Conservation (phyloP, 2,113 vertebrate genomes). For the Platichthys flesus region DNA sequence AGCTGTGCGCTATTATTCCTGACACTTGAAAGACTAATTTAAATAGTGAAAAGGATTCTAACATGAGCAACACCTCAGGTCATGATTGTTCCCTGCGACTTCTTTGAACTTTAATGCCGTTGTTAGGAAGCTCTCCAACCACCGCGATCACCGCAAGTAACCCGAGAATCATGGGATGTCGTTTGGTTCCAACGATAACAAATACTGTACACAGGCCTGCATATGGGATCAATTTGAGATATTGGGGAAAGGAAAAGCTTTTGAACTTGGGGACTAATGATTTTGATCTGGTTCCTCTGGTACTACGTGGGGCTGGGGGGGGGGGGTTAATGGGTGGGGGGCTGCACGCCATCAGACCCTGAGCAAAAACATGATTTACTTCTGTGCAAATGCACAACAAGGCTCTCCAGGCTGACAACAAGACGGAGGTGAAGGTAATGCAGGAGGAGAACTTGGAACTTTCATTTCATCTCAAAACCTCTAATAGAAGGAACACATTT, state of each 20-base stretch:
- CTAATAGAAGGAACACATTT: no score
- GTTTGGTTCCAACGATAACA: constrained; percentile 9
- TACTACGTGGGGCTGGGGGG: background rate
- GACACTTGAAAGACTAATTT: constrained; percentile 3
- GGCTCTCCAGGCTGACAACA: background rate
- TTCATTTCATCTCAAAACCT: no score
- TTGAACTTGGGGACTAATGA: background rate
- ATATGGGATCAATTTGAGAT: constrained; percentile 27
- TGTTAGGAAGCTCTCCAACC: background rate
- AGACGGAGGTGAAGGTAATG: background rate
- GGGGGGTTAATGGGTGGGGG: background rate
- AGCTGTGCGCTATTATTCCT: background rate
- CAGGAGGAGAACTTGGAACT: background rate
- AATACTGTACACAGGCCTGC: background rate
- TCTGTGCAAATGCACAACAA: background rate
- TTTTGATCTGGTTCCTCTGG: background rate
- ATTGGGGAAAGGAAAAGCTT: background rate
- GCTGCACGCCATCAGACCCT: background rate
- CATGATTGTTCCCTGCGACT: background rate
- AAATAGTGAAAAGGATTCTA: background rate
- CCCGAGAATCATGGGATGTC: constrained; percentile 9
- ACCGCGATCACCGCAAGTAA: background rate
- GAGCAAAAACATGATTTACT: background rate
- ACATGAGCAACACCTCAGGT: constrained; percentile 4
- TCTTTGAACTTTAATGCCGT: background rate